Evolutionary conservation across 2,888 invertebrate species (phyloP).

Genomic region (Sesia bembeciformis): DNA sequence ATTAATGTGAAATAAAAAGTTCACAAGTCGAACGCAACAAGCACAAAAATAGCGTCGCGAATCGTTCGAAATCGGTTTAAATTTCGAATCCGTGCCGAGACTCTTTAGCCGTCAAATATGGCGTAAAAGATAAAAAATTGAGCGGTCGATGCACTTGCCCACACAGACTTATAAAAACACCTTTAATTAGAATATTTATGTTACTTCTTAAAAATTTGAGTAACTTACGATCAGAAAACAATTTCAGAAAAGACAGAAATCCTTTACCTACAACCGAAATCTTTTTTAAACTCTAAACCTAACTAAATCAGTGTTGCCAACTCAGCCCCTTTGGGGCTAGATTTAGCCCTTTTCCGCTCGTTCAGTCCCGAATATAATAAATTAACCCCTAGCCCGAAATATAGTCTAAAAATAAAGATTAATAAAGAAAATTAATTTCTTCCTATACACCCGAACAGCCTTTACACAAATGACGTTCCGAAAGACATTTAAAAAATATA

Average conservation of each 20-base stretch:
- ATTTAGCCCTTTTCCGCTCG: no score
- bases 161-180: constrained; percentile 2
- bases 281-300: no score
- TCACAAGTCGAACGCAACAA: constrained; percentile 15
- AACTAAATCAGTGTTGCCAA: no score
- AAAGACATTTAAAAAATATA: no score
- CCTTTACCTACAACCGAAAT: no score
- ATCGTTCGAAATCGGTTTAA: constrained; percentile 45
- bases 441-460: no score
- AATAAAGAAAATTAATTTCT: no score
- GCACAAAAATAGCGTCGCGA: constrained; percentile 36
- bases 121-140: constrained; percentile 48
- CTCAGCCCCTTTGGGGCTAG: no score
- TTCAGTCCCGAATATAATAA: no score
- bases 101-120: constrained; percentile 46
- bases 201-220: not conserved
- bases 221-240: not conserved
- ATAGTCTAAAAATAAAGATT: no score
- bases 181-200: not conserved
- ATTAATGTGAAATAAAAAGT: constrained; percentile 16
- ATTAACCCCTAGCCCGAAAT: no score
- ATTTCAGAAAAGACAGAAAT: not conserved
- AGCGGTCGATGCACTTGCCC: constrained; percentile 47
- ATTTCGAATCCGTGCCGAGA: constrained; percentile 50
- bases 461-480: no score